These are phyloP conservation scores for Cecropterus lyciades DNA, from an alignment of 1,140 invertebrate species.

Conservation along the genomic window DNA sequence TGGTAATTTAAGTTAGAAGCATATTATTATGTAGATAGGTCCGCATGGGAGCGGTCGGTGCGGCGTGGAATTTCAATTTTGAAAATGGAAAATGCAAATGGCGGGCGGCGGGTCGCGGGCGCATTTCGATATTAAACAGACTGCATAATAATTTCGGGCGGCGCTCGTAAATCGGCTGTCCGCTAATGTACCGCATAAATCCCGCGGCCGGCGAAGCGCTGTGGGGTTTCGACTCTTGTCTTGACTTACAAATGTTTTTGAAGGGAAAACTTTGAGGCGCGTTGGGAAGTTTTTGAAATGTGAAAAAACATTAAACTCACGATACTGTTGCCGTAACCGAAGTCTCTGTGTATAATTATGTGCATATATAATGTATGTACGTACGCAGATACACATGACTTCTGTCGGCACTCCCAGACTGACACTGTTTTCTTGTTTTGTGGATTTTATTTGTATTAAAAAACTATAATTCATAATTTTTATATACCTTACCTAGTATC, in stretches of 20 bases:
- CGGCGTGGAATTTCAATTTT: conserved; percentile 12
- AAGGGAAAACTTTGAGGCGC: no score
- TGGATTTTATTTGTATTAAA: no score
- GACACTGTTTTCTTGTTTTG: no score
- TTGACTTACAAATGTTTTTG: conserved; percentile 9
- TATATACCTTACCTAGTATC: no score
- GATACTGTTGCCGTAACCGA: no score
- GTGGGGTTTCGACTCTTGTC: neutral
- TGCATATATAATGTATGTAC: no score
- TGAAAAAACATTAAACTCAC: no score
- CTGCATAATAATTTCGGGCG: conserved; percentile 29
- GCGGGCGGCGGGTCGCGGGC: conserved; percentile 27
- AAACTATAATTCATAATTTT: no score
- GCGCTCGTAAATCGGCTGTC: conserved; percentile 43
- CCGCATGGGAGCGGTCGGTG: conserved; percentile 11
- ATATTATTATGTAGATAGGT: neutral
- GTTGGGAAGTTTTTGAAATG: no score
- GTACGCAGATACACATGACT: no score
- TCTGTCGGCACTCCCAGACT: no score
- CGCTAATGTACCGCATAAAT: conserved; percentile 62
- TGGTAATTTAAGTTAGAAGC: neutral
- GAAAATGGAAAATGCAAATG: conserved; percentile 26
- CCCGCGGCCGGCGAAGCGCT: conserved; percentile 26
- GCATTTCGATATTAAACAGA: conserved; percentile 23
- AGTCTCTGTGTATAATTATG: no score